Evolutionary conservation across 1,140 invertebrate species (phyloP).

Genomic region (Polypedilum pembai): DNA sequence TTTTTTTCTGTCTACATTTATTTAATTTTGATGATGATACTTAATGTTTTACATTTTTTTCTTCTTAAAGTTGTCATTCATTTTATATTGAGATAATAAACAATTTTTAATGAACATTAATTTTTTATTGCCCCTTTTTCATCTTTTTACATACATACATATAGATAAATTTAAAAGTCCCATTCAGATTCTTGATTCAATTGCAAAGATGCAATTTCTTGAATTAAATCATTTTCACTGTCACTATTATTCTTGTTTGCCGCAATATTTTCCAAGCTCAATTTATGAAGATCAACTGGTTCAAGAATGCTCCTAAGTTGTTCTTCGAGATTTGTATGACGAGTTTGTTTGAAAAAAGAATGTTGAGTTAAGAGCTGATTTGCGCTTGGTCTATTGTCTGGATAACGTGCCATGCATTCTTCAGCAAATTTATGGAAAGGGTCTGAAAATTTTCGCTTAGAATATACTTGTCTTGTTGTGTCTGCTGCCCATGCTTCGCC

Average conservation of each 20-base stretch:
- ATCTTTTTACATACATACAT: neutral
- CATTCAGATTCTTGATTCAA: conserved; percentile 30
- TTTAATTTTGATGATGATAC: neutral
- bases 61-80: neutral
- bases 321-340: conserved; percentile 36
- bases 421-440: conserved; percentile 68
- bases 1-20: neutral
- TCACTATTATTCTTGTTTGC: neutral
- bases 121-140: neutral
- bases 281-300: conserved; percentile 32
- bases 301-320: conserved; percentile 34
- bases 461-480: conserved; percentile 44
- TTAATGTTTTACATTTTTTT: neutral
- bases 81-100: neutral
- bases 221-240: neutral
- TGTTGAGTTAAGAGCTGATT: conserved; percentile 56
- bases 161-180: conserved; percentile 30
- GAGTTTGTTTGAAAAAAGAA: conserved; percentile 64
- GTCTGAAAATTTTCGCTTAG: conserved; percentile 57
- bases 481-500: conserved; percentile 35
- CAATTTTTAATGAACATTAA: conserved; percentile 8
- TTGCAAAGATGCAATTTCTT: conserved; percentile 7
- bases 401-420: conserved; percentile 52
- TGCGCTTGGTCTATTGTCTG: conserved; percentile 55
- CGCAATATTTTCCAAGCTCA: conserved; percentile 31